Evolutionary conservation across 2,797 vertebrate species (phyloP).

Genomic region (Tragopan temminckii): DNA sequence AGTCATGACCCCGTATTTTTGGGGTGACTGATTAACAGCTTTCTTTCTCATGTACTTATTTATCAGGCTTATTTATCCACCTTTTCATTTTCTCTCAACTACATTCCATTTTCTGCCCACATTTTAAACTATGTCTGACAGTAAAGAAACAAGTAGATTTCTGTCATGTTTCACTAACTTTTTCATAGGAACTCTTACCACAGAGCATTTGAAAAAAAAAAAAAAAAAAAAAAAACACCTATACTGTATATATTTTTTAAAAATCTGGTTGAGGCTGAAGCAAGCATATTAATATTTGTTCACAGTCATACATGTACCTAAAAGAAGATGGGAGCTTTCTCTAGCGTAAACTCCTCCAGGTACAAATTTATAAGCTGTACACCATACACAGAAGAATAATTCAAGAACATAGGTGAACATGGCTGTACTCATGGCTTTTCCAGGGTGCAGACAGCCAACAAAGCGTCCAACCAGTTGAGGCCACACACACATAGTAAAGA

Average conservation of each 20-base stretch:
- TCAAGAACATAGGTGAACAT: constrained; percentile 76
- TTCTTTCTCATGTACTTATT: not conserved
- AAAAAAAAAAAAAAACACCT: not conserved
- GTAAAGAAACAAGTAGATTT: not conserved
- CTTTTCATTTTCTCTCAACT: not conserved
- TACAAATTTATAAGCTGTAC: constrained; percentile 84
- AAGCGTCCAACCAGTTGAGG: constrained; percentile 69
- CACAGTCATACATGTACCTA: constrained; percentile 66
- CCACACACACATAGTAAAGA: constrained; percentile 77
- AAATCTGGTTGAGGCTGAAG: not conserved
- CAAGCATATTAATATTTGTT: not conserved
- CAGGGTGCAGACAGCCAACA: constrained; percentile 62
- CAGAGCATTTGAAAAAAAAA: not conserved
- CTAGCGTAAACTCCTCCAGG: constrained; percentile 79
- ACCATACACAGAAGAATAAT: constrained; percentile 81
- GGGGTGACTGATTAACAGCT: not conserved
- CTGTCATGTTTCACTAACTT: not conserved
- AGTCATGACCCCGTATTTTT: not conserved
- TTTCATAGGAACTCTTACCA: not conserved
- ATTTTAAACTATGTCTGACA: not conserved
- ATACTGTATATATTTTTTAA: not conserved
- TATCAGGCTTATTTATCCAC: not conserved
- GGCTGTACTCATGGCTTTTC: constrained; percentile 74
- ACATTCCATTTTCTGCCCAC: not conserved
- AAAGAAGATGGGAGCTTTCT: constrained; percentile 82